Conservation (phyloP, 2,113 vertebrate species). For the Microcebus tavaratra region DNA sequence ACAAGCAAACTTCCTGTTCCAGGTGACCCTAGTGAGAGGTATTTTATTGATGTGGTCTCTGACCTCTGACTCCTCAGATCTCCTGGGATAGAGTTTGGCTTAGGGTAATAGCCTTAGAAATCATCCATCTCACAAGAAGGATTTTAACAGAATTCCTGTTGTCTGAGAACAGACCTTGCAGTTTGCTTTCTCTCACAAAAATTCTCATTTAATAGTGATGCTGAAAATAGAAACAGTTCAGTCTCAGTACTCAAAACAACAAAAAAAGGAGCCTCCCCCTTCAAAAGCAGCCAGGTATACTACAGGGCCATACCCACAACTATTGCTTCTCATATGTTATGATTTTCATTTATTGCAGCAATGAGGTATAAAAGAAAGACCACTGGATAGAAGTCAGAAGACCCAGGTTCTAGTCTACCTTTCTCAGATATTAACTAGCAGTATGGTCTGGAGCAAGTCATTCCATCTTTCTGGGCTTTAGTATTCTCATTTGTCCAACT, state of each 20-base stretch:
- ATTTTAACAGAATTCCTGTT: slow-evolving; percentile 37
- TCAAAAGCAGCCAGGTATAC: not conserved
- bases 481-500: slow-evolving; percentile 27
- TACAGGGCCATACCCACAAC: not conserved
- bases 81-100: slow-evolving; percentile 10
- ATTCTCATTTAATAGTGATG: not conserved
- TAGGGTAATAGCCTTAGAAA: not conserved
- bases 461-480: slow-evolving; percentile 26
- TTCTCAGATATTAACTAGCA: slow-evolving; percentile 36
- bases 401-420: not conserved
- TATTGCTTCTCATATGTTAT: not conserved
- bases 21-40: slow-evolving; percentile 59
- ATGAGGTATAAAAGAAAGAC: not conserved
- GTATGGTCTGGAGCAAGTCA: not conserved
- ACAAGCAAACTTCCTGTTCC: slow-evolving; percentile 52
- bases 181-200: slow-evolving; percentile 35
- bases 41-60: not conserved
- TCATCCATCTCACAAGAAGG: slow-evolving; percentile 25
- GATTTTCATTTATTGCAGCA: not conserved
- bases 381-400: not conserved
- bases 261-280: not conserved
- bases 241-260: not conserved
- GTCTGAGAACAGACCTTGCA: slow-evolving; percentile 27
- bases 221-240: slow-evolving; percentile 30
- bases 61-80: slow-evolving; percentile 41